Evolutionary conservation across 2,888 invertebrate genomes (phyloP).

Genomic region (Serripes groenlandicus): DNA sequence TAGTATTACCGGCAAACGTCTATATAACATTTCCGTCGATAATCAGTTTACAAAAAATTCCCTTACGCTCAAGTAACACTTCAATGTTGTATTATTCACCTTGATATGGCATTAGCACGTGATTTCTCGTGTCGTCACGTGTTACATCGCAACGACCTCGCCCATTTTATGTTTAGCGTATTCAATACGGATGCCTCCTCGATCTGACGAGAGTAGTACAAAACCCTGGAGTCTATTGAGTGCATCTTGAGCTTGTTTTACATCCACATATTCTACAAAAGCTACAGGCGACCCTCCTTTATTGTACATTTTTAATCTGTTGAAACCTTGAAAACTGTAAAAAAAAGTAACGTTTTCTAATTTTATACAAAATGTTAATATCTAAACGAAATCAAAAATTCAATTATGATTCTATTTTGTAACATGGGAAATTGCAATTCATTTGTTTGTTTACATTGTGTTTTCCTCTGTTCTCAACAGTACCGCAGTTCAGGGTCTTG

Average conservation of each 20-base stretch:
- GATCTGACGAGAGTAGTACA: slow-evolving; percentile 97
- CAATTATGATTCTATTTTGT: too few relatives aligned
- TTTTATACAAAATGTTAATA: too few relatives aligned
- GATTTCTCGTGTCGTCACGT: neutral
- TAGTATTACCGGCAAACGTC: too few relatives aligned
- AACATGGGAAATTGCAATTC: too few relatives aligned
- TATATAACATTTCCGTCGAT: too few relatives aligned
- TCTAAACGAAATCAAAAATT: too few relatives aligned
- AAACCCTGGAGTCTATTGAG: slow-evolving; percentile 98
- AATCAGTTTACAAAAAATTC: slow-evolving; percentile 19
- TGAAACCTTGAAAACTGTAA: slow-evolving; percentile 98
- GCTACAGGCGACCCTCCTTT: slow-evolving; percentile 96
- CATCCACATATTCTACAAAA: slow-evolving; percentile 99
- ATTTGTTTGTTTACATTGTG: too few relatives aligned
- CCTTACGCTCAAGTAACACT: slow-evolving; percentile 23
- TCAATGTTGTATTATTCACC: neutral
- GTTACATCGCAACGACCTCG: slow-evolving; percentile 88
- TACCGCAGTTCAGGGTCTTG: too few relatives aligned
- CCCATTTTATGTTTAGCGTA: slow-evolving; percentile 99
- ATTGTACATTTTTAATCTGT: slow-evolving; percentile 95
- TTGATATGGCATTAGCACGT: slow-evolving; percentile 13
- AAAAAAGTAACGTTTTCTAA: slow-evolving; percentile 17
- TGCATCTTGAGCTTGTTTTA: slow-evolving; percentile 96
- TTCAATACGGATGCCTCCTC: slow-evolving; percentile 99
- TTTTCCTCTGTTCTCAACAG: too few relatives aligned